Percentiles rank a stretch among this genome's conserved stretches.
These are phyloP conservation scores for Portevinia maculata DNA, from an alignment of 2,888 invertebrate species.

Conservation along the genomic window DNA sequence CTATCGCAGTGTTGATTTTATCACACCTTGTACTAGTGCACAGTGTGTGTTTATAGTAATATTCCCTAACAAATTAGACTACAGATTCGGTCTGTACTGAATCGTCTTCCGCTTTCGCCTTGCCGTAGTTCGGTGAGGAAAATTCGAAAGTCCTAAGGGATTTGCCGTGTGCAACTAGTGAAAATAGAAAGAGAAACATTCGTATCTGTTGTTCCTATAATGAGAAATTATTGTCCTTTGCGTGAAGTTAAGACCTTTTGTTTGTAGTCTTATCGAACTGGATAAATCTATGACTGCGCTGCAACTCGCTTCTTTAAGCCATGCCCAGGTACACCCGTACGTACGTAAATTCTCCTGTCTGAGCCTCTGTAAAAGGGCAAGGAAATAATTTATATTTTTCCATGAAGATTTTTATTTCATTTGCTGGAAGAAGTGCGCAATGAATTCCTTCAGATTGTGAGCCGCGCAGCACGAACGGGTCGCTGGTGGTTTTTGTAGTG, in stretches of 20 bases:
- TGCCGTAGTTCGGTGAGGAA: not conserved
- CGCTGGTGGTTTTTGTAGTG: conserved; percentile 3
- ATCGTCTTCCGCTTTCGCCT: conserved; percentile 38
- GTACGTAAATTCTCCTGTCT: conserved; percentile 64
- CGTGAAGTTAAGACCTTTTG: conserved; percentile 74
- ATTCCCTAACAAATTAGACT: conserved; percentile 59
- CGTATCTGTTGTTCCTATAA: conserved; percentile 65
- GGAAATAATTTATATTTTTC: conserved; percentile 72
- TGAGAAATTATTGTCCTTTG: conserved; percentile 73
- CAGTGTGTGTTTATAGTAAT: conserved; percentile 7
- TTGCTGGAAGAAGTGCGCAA: conserved; percentile 62
- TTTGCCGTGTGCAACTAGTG: conserved; percentile 4
- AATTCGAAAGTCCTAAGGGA: conserved; percentile 60
- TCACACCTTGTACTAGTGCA: conserved; percentile 52
- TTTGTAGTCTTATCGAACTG: conserved; percentile 62
- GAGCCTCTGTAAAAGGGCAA: conserved; percentile 67
- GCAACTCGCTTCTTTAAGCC: conserved; percentile 35
- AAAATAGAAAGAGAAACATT: not conserved
- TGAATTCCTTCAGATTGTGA: conserved; percentile 43
- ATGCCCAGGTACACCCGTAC: conserved; percentile 45
- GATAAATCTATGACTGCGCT: conserved; percentile 53
- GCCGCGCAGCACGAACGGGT: conserved; percentile 36
- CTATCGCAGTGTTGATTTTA: conserved; percentile 59
- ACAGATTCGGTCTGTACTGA: conserved; percentile 19
- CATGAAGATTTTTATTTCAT: conserved; percentile 71